These are phyloP conservation scores for Drosophila ambigua DNA, from an alignment of 1,140 invertebrate genomes.

Conservation along the genomic window DNA sequence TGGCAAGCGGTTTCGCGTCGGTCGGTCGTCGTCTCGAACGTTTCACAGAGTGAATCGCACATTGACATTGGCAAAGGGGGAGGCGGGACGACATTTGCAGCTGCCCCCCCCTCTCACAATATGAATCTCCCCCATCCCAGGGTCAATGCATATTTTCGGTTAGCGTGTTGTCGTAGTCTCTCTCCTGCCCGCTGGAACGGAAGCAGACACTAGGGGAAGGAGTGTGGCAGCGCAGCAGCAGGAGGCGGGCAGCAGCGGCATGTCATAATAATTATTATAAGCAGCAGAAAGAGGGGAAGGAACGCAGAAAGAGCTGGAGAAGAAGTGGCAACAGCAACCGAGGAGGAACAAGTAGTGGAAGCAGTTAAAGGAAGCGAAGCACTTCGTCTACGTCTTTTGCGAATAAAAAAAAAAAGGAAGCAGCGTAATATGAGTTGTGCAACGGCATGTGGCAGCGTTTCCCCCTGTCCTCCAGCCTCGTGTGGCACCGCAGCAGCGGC, in stretches of 20 bases:
- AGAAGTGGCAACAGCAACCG: conserved; percentile 2
- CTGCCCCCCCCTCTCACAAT: conserved; percentile 13
- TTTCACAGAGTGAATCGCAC: conserved; percentile 48
- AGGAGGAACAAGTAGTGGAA: conserved; percentile 2
- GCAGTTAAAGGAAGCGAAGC: conserved; percentile 9
- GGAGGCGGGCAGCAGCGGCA: conserved; percentile 7
- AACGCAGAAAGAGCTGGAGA: conserved; percentile 11
- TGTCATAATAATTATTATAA: conserved; percentile 70
- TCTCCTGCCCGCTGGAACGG: conserved; percentile 31
- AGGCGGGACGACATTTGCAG: conserved; percentile 37
- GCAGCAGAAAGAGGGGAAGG: conserved; percentile 3
- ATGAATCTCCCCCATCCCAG: no score
- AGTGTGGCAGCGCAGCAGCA: no score
- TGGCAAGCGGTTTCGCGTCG: background rate
- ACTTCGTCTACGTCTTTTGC: background rate
- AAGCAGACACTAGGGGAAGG: conserved; percentile 31
- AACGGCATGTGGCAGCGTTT: conserved; percentile 63
- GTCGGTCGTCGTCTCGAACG: conserved; percentile 3
- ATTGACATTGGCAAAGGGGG: conserved; percentile 41
- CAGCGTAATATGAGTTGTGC: conserved; percentile 69
- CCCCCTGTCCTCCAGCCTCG: background rate
- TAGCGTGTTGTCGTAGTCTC: conserved; percentile 15
- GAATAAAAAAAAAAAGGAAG: conserved; percentile 23
- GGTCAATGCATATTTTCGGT: conserved; percentile 1
- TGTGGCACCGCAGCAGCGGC: conserved; percentile 24